phyloP scores from a whole-genome alignment of 2,888 invertebrate species.

The Chrysodeixis includens region DNA sequence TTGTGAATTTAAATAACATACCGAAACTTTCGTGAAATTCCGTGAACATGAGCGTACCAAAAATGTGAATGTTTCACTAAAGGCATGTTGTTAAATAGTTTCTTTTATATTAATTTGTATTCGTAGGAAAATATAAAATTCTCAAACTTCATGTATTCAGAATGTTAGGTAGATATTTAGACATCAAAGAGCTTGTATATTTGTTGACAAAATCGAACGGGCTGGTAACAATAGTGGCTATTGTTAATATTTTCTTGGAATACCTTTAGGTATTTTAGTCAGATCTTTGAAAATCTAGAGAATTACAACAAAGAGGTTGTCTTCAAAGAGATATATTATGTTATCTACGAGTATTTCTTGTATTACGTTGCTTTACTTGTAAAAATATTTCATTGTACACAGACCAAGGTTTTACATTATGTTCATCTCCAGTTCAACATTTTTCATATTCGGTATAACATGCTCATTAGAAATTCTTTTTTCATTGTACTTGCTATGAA shows the following conservation, averaged over 20 bases:
- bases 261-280: background rate
- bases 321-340: background rate
- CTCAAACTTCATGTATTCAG: background rate
- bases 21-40: background rate
- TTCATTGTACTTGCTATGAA: background rate
- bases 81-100: background rate
- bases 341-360: background rate
- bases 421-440: background rate
- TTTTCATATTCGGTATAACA: background rate
- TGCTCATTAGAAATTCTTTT: background rate
- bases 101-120: background rate
- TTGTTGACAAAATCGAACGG: background rate
- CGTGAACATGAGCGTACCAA: background rate
- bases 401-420: background rate
- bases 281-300: background rate
- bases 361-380: background rate
- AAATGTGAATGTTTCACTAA: no score
- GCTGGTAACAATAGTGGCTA: background rate
- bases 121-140: background rate
- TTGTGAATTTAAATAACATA: no score
- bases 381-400: background rate
- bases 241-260: background rate
- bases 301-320: background rate
- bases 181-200: background rate
- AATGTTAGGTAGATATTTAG: background rate